Evolutionary conservation across 2,797 vertebrate genomes (phyloP).

Genomic region (Hapalemur alaotrensis): DNA sequence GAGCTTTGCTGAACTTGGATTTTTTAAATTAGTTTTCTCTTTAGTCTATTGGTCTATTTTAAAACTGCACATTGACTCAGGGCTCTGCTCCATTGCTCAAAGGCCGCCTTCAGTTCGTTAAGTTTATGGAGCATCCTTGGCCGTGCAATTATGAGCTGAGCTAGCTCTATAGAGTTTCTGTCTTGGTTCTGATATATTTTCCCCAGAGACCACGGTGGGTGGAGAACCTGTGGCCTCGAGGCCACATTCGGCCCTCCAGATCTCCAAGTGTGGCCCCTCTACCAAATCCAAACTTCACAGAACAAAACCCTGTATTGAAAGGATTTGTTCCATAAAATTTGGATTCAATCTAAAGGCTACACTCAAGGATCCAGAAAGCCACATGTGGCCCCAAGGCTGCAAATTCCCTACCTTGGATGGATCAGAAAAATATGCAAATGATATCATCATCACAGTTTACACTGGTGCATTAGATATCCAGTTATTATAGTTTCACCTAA

Average conservation of each 20-base stretch:
- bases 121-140: neutral
- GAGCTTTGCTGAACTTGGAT: neutral
- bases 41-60: slow-evolving; percentile 7
- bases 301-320: neutral
- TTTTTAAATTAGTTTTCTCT: slow-evolving; percentile 22
- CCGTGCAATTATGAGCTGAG: neutral
- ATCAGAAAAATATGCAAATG: slow-evolving; percentile 36
- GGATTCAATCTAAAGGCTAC: neutral
- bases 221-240: neutral
- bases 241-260: neutral
- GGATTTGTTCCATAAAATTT: neutral
- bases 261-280: too few species aligned
- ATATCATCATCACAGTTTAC: slow-evolving; percentile 30
- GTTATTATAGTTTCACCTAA: neutral
- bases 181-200: slow-evolving; percentile 19
- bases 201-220: neutral
- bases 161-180: neutral
- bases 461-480: neutral
- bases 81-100: neutral
- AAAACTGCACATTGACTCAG: neutral
- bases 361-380: neutral
- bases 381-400: neutral
- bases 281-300: neutral
- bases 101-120: neutral
- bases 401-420: neutral